phyloP scores from a whole-genome alignment of 2,797 vertebrate species.

The Apogon hyalosoma region DNA sequence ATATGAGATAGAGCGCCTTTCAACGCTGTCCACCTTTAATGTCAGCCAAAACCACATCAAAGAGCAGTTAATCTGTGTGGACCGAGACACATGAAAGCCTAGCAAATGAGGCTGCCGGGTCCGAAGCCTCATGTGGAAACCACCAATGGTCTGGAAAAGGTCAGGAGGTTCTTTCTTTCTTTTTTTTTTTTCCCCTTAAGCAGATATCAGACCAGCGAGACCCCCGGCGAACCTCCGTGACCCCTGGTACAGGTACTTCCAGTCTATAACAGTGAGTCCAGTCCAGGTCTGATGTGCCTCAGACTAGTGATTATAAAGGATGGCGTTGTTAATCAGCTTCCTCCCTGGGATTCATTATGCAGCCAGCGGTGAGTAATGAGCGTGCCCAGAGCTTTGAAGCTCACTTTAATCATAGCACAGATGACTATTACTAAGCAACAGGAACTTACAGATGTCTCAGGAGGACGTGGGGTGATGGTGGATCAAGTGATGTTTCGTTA shows the following conservation, averaged over 20 bases:
- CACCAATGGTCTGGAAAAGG: conserved; percentile 28
- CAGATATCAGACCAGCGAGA: background rate
- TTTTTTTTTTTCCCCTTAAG: background rate
- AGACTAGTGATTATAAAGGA: conserved; percentile 65
- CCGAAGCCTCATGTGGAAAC: conserved; percentile 12
- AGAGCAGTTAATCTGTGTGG: conserved; percentile 50
- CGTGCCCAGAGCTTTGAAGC: conserved; percentile 86
- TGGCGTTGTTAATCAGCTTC: conserved; percentile 79
- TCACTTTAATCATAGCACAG: conserved; percentile 83
- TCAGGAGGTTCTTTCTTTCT: conserved; percentile 34
- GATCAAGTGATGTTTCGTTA: conserved; percentile 27
- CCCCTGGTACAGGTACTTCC: conserved; percentile 30
- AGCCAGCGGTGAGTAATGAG: conserved; percentile 83
- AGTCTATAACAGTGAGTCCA: background rate
- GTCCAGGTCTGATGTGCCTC: conserved; percentile 38
- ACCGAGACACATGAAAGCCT: conserved; percentile 55
- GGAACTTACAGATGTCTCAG: conserved; percentile 79
- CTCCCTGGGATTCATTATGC: conserved; percentile 85
- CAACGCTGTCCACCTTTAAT: conserved; percentile 48
- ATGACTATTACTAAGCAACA: conserved; percentile 86
- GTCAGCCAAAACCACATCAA: conserved; percentile 55
- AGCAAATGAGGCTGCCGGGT: conserved; percentile 44
- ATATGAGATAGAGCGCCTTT: conserved; percentile 23
- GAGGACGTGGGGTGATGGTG: conserved; percentile 48
- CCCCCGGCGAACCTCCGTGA: background rate